phyloP scores from a whole-genome alignment of 2,797 vertebrate genomes.

The Aldrovandia affinis region DNA sequence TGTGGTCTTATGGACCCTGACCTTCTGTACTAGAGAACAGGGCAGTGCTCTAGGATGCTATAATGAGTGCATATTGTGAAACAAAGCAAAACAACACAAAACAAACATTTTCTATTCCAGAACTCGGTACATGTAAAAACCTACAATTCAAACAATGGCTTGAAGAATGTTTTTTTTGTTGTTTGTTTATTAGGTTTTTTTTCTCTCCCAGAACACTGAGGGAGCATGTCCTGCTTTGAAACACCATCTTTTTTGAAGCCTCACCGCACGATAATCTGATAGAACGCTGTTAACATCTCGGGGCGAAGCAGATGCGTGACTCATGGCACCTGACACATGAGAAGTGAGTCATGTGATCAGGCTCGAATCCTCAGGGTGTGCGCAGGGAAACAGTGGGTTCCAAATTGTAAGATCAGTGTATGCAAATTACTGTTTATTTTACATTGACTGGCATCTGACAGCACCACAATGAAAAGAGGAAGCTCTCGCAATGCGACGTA shows the following conservation, averaged over 20 bases:
- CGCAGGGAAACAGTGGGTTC: neutral
- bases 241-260: neutral
- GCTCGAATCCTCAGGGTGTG: neutral
- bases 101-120: neutral
- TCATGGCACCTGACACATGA: neutral
- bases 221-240: neutral
- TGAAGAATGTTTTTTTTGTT: neutral
- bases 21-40: no score
- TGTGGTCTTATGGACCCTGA: no score
- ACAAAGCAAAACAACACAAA: no score
- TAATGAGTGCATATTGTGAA: neutral
- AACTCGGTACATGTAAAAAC: neutral
- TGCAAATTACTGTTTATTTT: slow-evolving; percentile 34
- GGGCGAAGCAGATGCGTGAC: neutral
- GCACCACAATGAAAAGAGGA: slow-evolving; percentile 20
- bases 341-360: slow-evolving; percentile 15
- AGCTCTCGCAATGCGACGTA: neutral
- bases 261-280: neutral
- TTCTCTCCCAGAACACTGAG: neutral
- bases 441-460: slow-evolving; percentile 26
- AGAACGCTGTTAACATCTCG: neutral
- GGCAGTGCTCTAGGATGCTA: neutral
- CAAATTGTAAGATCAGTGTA: slow-evolving; percentile 16
- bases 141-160: neutral
- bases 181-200: no score